These are phyloP conservation scores for Drosophila robusta DNA, from an alignment of 2,888 invertebrate species.

Conservation along the genomic window DNA sequence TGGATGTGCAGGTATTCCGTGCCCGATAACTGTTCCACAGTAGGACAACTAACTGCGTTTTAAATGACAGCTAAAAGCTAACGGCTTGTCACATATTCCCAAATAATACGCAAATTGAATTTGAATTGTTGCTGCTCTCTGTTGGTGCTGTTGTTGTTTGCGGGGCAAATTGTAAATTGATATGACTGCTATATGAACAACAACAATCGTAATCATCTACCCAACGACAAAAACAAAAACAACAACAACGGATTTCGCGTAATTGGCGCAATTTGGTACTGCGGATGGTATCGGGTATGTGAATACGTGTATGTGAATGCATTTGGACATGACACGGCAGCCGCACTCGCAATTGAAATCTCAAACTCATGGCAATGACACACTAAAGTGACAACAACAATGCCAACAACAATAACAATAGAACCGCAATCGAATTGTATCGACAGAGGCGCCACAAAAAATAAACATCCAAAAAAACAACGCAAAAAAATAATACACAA, in stretches of 20 bases:
- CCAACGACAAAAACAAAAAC: constrained; percentile 10
- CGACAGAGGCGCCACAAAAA: constrained; percentile 49
- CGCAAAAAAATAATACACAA: neutral
- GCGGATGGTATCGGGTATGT: constrained; percentile 41
- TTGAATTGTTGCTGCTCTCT: constrained; percentile 44
- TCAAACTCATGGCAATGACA: constrained; percentile 76
- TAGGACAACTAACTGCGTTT: constrained; percentile 43
- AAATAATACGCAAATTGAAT: constrained; percentile 69
- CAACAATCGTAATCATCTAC: constrained; percentile 59
- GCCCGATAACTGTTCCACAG: constrained; percentile 14
- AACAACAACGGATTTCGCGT: constrained; percentile 60
- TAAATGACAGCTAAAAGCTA: constrained; percentile 64
- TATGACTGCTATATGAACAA: constrained; percentile 64
- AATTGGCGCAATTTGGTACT: constrained; percentile 68
- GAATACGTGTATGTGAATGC: constrained; percentile 39
- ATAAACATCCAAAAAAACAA: constrained; percentile 1
- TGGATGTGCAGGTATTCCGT: neutral
- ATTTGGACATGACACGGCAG: constrained; percentile 56
- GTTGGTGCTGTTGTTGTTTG: constrained; percentile 25
- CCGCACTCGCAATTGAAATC: constrained; percentile 64
- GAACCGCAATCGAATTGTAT: constrained; percentile 67
- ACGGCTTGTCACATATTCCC: constrained; percentile 64
- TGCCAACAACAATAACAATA: constrained; percentile 56
- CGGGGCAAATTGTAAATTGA: constrained; percentile 65
- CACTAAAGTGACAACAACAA: constrained; percentile 68